Evolutionary conservation across 2,888 invertebrate species (phyloP), one percentile per base, ranked within the genome.

Genomic region (Acleris cristana): DNA sequence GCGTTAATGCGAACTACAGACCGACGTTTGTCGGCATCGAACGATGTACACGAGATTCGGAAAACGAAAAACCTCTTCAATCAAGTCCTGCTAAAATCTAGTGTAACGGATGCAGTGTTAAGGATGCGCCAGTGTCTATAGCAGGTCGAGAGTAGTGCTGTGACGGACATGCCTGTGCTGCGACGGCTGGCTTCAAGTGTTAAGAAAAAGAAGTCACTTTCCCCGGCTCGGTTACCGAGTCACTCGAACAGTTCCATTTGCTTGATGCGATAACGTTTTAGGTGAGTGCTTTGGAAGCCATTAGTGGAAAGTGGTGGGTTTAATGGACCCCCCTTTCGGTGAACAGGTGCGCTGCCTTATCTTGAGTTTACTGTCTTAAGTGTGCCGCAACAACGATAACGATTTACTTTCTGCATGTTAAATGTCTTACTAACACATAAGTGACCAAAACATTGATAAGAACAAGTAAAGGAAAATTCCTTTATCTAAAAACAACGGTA

Each of bases 201-300:
- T 74, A 92, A 90, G 87, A 92, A 92, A 92, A 92, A 92, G 89
- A 86, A 87, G 82, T 76, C 78, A 74, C 79, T 83, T 83, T 83
- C 81, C 76, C 83, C 83, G 82, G 77, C 80, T 81, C 77, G 74
- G 76, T 74, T 72, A 75, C 79, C 80, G 80, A 83, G 81, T 84
- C 87, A 84, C 71, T 80, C 79, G 73, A 79, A 79, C 80, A 78
- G 81, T 88, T 90, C 80, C 82, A 82, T 82, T 83, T 81, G 79
- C 79, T 89, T 86, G 86, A 89, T 90, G 90, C 88, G 92, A 89
- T 92, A 92, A 91, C 86, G 79, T 87, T 92, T 91, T 92, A 92
- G 92, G 92, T 92, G 83, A 92, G 92, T 89, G 74, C 79, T 80
- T 82, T 77, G 75, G 75, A 78, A 78, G 67, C 82, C 81, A 82